Conservation (phyloP, 1,140 invertebrate species). For the Eurosta solidaginis region DNA sequence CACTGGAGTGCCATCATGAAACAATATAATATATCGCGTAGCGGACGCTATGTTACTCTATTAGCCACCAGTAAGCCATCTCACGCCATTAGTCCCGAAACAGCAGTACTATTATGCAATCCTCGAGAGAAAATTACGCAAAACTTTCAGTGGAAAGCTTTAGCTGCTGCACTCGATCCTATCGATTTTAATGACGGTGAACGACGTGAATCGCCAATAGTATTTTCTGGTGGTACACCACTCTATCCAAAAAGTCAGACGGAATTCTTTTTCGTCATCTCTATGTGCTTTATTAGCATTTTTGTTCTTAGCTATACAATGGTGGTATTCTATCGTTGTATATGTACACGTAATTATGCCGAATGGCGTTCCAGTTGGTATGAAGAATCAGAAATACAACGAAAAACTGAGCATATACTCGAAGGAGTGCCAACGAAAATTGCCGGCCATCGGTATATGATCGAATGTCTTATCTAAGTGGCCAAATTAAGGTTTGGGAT, state of each 20-base stretch:
- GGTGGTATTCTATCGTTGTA: slow-evolving; percentile 84
- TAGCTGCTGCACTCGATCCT: slow-evolving; percentile 80
- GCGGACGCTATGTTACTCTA: slow-evolving; percentile 81
- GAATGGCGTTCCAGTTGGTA: slow-evolving; percentile 92
- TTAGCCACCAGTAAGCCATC: slow-evolving; percentile 84
- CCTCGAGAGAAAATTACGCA: slow-evolving; percentile 70
- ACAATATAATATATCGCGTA: slow-evolving; percentile 88
- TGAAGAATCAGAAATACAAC: slow-evolving; percentile 66
- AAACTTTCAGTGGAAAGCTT: slow-evolving; percentile 75
- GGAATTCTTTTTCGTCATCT: slow-evolving; percentile 84
- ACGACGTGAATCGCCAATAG: slow-evolving; percentile 49
- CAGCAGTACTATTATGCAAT: slow-evolving; percentile 72
- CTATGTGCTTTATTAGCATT: slow-evolving; percentile 83
- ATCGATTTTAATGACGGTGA: slow-evolving; percentile 71
- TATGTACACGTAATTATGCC: slow-evolving; percentile 89
- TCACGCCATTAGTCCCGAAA: slow-evolving; percentile 74
- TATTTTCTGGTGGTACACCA: slow-evolving; percentile 64
- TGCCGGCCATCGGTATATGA: slow-evolving; percentile 82
- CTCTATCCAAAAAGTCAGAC: slow-evolving; percentile 85
- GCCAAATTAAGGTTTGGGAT: slow-evolving; percentile 92
- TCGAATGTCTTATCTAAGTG: slow-evolving; percentile 86
- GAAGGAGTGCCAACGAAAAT: slow-evolving; percentile 84
- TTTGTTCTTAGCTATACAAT: slow-evolving; percentile 88
- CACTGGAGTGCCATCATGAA: slow-evolving; percentile 89
- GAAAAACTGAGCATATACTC: slow-evolving; percentile 71